A percentile compares a stretch with the other conserved stretches of the same genome.
phyloP scores from a whole-genome alignment of 2,888 invertebrate species.

The Corythucha ciliata region DNA sequence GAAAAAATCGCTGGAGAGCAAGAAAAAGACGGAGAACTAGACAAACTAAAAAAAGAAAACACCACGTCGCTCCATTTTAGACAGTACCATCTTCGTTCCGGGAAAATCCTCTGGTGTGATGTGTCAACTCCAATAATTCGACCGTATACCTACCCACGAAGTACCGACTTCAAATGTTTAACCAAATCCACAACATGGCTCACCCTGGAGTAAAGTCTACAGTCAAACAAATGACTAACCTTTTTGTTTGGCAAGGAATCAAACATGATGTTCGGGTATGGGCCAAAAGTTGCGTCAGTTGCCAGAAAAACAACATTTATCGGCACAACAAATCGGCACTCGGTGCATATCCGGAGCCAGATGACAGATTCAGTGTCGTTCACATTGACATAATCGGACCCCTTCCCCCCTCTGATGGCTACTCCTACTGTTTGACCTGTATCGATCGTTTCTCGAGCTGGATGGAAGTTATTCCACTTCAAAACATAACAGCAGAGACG shows the following conservation, averaged over 20 bases:
- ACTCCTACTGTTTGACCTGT: conserved; percentile 39
- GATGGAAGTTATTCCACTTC: conserved; percentile 40
- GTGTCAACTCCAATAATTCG: conserved; percentile 10
- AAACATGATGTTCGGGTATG: conserved; percentile 30
- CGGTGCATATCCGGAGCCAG: conserved; percentile 31
- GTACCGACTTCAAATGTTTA: conserved; percentile 9
- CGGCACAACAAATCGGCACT: conserved; percentile 34
- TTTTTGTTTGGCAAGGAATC: conserved; percentile 16
- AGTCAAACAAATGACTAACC: conserved; percentile 9
- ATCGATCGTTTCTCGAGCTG: conserved; percentile 40
- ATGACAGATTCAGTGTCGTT: conserved; percentile 40
- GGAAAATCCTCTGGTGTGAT: conserved; percentile 12
- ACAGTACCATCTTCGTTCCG: background rate
- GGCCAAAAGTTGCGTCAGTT: conserved; percentile 36
- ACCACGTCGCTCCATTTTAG: background rate
- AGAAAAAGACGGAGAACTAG: background rate
- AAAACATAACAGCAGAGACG: conserved; percentile 40
- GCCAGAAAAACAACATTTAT: conserved; percentile 38
- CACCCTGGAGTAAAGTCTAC: conserved; percentile 17
- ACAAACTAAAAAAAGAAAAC: background rate
- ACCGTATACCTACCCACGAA: conserved; percentile 9
- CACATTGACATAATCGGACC: conserved; percentile 43
- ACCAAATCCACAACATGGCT: conserved; percentile 3
- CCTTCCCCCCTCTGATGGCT: conserved; percentile 37
- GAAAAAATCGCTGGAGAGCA: conserved; percentile 9